Base-by-base conservation (phyloP, 1,140 invertebrate species). In the Papilio aristodemus region DNA sequence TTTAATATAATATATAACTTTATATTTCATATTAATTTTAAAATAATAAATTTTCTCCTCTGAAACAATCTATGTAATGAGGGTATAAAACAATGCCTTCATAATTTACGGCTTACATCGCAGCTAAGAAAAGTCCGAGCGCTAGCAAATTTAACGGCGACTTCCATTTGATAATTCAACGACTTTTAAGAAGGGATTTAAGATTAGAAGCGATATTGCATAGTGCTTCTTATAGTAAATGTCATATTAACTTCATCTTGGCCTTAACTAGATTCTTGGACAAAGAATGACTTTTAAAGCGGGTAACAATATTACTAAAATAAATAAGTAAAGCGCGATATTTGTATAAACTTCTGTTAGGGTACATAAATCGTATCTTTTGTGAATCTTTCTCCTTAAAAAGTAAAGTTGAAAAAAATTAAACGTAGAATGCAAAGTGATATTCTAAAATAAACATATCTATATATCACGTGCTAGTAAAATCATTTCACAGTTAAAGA, bases 11-110 rank as follows among this genome's bases (percentile, higher is more conserved):
- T 11, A 54, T 5, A 25, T 54, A 11, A 11, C 46, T 22, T 54
- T 5, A 25, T 22, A 22, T 25, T 54, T 54, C 74, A 84, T 82
- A 78, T 80, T 71, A 78, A 70, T 68, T 74, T 77, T 80, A 78
- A 79, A 75, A 36, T 59, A 46, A 66, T 66, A 66, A 66, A 79
- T 76, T 68, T 70, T 68, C 73, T 75, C 78, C 77, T 79, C 66
- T 74, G 78, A 75, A 81, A 83, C 82, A 80, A 84, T 86, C 78
- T 78, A 82, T 84, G 84, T 86, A 85, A 85, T 86, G 77, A 81
- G 80, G 76, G 75, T 72, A 83, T 86, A 88, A 87, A 87, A 87
- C 81, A 87, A 88, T 85, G 78, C 72, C 71, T 63, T 69, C 57
- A 71, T 83, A 82, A 88, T 85, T 88, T 88, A 86, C 79, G 83